Evolutionary conservation across 2,113 vertebrate genomes (phyloP), one percentile per base, ranked within the genome.

Genomic region (Tachysurus fulvidraco): DNA sequence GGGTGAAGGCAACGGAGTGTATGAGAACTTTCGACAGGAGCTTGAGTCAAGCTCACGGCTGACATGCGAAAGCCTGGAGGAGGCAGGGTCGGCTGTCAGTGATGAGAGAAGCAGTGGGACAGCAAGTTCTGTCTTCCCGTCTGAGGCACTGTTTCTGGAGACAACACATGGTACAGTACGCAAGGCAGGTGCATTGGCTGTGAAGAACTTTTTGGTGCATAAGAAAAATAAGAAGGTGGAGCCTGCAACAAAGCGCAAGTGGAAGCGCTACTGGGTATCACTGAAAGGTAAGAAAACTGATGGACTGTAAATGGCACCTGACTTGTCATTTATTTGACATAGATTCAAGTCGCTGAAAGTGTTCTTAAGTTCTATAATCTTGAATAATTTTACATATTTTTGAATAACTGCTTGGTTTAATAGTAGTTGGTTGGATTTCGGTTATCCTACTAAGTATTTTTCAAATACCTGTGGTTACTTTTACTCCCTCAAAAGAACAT

Each of bases 151-250:
- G 85, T 95, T 97, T 50, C 95, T 93, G 0, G 95, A 96, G 83
- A 80, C 84, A 36, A 80, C 30, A 28, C 97, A 93, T 96, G 98
- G 83, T 98, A 96, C 0, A 14, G 98, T 99, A 77, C 96, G 98
- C 86, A 99, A 99, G 90, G 98, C 98, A 0, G 98, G 98, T 0
- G 95, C 96, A n/a, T 95, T 99, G 57, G 95, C 97, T 0, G 97
- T 99, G 88, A 99, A 99, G 90, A 99, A 99, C 94, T 98, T 98
- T 85, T 95, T 99, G 30, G 98, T 98, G 41, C 97, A 98, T 91
- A 99, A 99, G 92, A 99, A 98, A 93, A 98, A 95, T 93, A 98
- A 98, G 94, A 99, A 99, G 87, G 98, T 99, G 92, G 98, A 99
- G 90, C 96, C 96, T 0, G 98, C 98, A 50, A 94, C 98, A 0